Evolutionary conservation across 1,140 invertebrate genomes (phyloP), one percentile per base, ranked within the genome.

Genomic region (Nasonia vitripennis): DNA sequence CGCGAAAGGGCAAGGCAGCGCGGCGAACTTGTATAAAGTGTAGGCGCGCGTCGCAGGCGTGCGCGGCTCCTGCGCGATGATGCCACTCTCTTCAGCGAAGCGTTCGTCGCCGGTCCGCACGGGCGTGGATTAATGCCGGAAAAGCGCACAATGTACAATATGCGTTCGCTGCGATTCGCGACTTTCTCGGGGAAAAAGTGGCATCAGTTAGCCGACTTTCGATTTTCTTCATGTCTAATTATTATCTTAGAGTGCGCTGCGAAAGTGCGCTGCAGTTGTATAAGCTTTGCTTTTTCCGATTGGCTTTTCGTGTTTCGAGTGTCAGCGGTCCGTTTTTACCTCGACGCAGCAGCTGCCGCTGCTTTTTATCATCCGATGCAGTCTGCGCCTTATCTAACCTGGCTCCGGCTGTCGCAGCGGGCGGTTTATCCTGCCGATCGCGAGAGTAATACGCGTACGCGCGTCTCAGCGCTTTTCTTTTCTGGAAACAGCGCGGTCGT

Each of bases 221-320:
- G 37, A 75, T 45, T 37, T 45, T 71, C 14, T 71, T 71, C 34
- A 71, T 34, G 70, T 34, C 70, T 71, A 71, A 71, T 71, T 71
- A 75, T 75, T 78, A 31, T 78, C 45, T 51, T n/a, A n/a, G n/a
- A n/a, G n/a, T n/a, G n/a, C n/a, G n/a, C n/a, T n/a, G n/a, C n/a
- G n/a, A 78, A 78, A 78, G 75, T 78, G 37, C 74, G 14, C 3
- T 48, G 31, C 45, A 55, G 77, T 78, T 78, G 77, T 62, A 34
- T 62, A 78, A 78, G 77, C 1, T 48, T 2, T 20, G 70, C 31
- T 45, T 27, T 71, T 71, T 71, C 70, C 20, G 70, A 71, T 71
- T 71, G 11, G 70, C 20, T 71, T 71, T 27, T 37, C 73, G 37
- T 41, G 31, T 75, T 75, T 75, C 73, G 14, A 27, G 70, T 14